Evolutionary conservation across 2,888 invertebrate genomes (phyloP), one percentile per base, ranked within the genome.

Genomic region (Nomada fucata): DNA sequence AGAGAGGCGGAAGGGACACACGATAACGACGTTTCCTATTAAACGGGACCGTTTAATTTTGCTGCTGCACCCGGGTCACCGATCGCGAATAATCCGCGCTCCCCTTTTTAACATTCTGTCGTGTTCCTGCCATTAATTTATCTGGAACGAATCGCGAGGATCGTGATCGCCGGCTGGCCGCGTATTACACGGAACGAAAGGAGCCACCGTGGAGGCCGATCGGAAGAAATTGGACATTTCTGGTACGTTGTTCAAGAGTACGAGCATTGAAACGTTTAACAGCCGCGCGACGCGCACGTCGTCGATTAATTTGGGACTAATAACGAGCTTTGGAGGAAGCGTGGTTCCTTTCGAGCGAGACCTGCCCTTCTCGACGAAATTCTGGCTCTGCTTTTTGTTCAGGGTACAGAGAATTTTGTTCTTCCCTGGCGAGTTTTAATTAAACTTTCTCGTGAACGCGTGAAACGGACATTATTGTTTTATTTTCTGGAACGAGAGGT

Each of bases 21-120:
- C 57, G 64, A 78, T 65, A 72, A 53, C 13, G 84, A 82, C 79
- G 67, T 82, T 82, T 86, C 77, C 82, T 63, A 86, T 87, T 83
- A 87, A 81, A 84, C 86, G 81, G 63, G 61, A 61, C 63, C 75
- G 50, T 69, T 73, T 80, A 83, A 87, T 85, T 85, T 79, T 67
- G 61, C 87, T 63, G 63, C 80, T 76, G 75, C 26, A n/a, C 53
- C 53, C 59, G 71, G 76, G 68, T 82, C 78, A 77, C 13, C 79
- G 70, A 42, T 77, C 70, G 36, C 70, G 52, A 74, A 59, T 71
- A 76, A 79, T 70, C 67, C 23, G 47, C 36, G 50, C 52, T 23
- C 57, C 44, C 76, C 69, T 72, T 81, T 64, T 82, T 82, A 77
- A 72, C 74, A 77, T 82, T 82, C 76, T 57, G 7, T n/a, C 67